A percentile compares a stretch with the other conserved stretches of the same genome.
These are phyloP conservation scores for Bubo blakistoni DNA, from an alignment of 2,113 vertebrate genomes.

Conservation along the genomic window DNA sequence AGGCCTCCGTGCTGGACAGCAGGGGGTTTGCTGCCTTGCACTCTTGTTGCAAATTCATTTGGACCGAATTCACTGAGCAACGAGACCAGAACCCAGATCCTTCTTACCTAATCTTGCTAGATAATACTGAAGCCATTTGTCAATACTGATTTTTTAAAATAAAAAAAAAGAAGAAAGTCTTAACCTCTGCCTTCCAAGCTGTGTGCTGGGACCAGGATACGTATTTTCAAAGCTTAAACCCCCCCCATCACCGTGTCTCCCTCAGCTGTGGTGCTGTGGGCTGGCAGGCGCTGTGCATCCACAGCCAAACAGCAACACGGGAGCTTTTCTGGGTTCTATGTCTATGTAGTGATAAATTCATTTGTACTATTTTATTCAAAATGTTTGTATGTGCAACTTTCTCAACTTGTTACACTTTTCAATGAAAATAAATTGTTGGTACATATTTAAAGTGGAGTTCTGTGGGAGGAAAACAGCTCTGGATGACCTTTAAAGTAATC, in stretches of 20 bases:
- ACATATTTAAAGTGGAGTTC: neutral
- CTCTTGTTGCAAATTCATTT: neutral
- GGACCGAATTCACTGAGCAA: neutral
- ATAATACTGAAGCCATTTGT: neutral
- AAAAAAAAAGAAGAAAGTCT: neutral
- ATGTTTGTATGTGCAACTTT: neutral
- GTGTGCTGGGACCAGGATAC: neutral
- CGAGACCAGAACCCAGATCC: neutral
- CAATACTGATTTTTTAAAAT: neutral
- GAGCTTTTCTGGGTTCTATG: neutral
- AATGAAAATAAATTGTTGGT: slow-evolving; percentile 9
- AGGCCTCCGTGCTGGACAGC: neutral
- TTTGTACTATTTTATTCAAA: neutral
- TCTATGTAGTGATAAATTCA: neutral
- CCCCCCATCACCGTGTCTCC: too few relatives aligned
- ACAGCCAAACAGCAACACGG: fast-evolving
- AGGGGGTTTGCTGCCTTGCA: neutral
- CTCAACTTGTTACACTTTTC: neutral
- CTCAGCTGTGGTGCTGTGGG: too few relatives aligned
- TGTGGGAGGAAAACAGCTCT: neutral
- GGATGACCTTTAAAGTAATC: neutral
- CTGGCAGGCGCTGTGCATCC: too few relatives aligned
- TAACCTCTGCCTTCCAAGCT: neutral
- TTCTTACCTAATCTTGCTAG: neutral
- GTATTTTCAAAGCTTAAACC: neutral